These are phyloP conservation scores for Hedychridium roseum DNA, from an alignment of 2,888 invertebrate genomes.

Conservation along the genomic window DNA sequence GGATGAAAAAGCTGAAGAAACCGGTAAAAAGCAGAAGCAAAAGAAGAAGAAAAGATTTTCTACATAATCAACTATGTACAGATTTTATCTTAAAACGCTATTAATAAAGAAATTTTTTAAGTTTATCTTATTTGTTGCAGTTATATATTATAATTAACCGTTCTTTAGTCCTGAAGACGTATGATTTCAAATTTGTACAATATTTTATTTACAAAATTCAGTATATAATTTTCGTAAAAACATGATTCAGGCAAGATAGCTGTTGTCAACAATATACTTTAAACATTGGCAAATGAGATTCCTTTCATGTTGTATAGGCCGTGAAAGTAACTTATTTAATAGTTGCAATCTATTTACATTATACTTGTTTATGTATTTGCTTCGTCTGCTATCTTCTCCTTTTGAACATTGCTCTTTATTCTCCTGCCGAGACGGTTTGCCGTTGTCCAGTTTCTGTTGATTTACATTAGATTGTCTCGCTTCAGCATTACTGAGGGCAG, in stretches of 20 bases:
- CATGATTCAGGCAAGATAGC: slow-evolving; percentile 27
- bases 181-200: background rate
- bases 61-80: background rate
- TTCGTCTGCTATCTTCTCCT: background rate
- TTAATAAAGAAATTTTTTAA: background rate
- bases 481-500: background rate
- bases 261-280: slow-evolving; percentile 59
- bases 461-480: background rate
- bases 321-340: slow-evolving; percentile 75
- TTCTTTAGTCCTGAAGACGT: no score
- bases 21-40: slow-evolving; percentile 18
- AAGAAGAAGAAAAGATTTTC: slow-evolving; percentile 28
- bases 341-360: slow-evolving; percentile 54
- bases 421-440: background rate
- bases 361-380: slow-evolving; percentile 16
- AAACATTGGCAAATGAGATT: slow-evolving; percentile 89
- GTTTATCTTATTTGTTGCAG: no score
- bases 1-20: slow-evolving; percentile 26
- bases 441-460: background rate
- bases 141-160: no score
- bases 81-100: background rate
- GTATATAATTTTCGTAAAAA: slow-evolving; percentile 1
- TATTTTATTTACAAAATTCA: background rate
- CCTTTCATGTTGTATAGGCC: slow-evolving; percentile 85
- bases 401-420: background rate